Conservation (phyloP, 2,113 vertebrate species). For the Isichthys henryi region DNA sequence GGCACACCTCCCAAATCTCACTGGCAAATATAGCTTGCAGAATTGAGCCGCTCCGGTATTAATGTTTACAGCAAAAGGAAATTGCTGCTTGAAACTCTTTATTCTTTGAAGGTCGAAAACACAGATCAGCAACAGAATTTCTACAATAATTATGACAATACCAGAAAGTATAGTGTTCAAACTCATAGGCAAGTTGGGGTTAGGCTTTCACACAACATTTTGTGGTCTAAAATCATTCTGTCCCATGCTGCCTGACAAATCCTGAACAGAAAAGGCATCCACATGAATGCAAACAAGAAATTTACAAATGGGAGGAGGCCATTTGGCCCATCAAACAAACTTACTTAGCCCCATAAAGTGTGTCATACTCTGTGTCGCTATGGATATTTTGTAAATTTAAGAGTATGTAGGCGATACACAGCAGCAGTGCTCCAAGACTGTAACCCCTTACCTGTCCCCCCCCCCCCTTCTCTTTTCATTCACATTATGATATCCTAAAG, state of each 20-base stretch:
- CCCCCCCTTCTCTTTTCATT: not conserved
- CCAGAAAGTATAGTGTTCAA: not conserved
- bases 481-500: not conserved
- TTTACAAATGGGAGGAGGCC: too few species aligned
- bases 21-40: slow-evolving; percentile 25
- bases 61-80: slow-evolving; percentile 15
- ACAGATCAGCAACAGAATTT: slow-evolving; percentile 17
- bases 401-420: not conserved
- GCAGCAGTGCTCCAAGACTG: not conserved
- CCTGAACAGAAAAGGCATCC: not conserved
- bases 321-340: not conserved
- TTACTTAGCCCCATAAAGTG: not conserved
- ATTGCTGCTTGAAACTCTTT: not conserved
- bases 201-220: slow-evolving; percentile 6
- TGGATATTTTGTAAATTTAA: slow-evolving; percentile 5
- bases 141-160: slow-evolving; percentile 15
- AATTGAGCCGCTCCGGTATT: not conserved
- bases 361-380: not conserved
- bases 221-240: not conserved
- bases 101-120: slow-evolving; percentile 20
- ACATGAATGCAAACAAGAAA: not conserved
- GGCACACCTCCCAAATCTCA: slow-evolving; percentile 16
- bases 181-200: not conserved
- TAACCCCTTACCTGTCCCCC: not conserved
- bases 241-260: not conserved